These are phyloP conservation scores for Athalia rosae DNA, from an alignment of 2,888 invertebrate genomes.

Conservation along the genomic window DNA sequence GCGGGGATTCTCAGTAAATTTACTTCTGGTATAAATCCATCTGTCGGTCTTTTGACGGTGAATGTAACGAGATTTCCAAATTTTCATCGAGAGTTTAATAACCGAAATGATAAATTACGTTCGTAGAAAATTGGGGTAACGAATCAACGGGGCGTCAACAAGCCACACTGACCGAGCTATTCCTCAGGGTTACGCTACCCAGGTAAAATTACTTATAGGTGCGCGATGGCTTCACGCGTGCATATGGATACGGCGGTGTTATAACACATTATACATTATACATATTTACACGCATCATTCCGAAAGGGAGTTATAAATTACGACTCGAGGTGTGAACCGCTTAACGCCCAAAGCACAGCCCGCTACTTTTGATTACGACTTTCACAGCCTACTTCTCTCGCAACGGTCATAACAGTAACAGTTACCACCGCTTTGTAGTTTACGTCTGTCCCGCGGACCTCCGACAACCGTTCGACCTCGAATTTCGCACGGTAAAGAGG, in stretches of 20 bases:
- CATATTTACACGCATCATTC: constrained; percentile 33
- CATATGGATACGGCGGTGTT: no score
- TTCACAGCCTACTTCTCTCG: constrained; percentile 23
- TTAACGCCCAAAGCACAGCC: constrained; percentile 34
- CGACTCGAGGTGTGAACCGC: constrained; percentile 38
- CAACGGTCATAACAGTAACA: constrained; percentile 14
- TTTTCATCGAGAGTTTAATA: constrained; percentile 23
- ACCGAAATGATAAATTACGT: constrained; percentile 30
- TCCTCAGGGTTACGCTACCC: no score
- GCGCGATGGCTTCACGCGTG: no score
- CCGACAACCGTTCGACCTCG: neutral
- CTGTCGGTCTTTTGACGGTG: constrained; percentile 6
- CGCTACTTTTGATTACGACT: constrained; percentile 41
- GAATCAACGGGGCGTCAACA: constrained; percentile 11
- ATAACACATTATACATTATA: neutral
- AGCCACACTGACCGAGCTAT: neutral
- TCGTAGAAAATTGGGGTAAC: neutral
- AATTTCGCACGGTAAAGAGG: neutral
- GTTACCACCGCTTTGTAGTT: constrained; percentile 8
- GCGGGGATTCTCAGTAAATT: neutral
- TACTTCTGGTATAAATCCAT: constrained; percentile 21
- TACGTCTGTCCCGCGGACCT: neutral
- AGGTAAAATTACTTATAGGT: no score
- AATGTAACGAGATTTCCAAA: constrained; percentile 33
- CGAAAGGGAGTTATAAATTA: constrained; percentile 33